These are phyloP conservation scores for Centropus bengalensis DNA, from an alignment of 2,113 vertebrate species.

Conservation along the genomic window DNA sequence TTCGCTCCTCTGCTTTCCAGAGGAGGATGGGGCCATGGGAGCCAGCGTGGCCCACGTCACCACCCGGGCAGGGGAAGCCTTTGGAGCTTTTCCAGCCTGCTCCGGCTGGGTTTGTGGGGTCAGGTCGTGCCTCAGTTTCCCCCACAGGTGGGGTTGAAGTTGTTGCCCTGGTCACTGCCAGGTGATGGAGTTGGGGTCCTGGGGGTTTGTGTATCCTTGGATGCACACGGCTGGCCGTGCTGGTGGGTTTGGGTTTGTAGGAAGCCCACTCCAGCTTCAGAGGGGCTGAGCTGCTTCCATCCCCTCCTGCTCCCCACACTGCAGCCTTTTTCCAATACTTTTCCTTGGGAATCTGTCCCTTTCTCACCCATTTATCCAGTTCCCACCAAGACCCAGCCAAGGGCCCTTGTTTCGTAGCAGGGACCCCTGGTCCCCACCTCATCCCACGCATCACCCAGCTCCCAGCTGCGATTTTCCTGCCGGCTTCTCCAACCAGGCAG, in stretches of 20 bases:
- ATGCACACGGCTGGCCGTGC: accelerated
- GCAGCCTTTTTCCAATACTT: accelerated
- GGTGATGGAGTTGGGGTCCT: background rate
- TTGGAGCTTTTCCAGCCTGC: accelerated
- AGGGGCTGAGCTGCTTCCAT: background rate
- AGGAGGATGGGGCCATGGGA: background rate
- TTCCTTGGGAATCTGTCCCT: background rate
- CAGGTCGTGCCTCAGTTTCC: background rate
- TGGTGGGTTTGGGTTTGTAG: background rate
- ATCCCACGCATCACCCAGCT: accelerated
- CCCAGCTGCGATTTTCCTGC: background rate
- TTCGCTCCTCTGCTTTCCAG: background rate
- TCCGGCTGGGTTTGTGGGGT: accelerated
- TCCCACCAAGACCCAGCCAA: background rate
- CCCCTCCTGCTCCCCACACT: accelerated
- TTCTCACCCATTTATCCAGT: accelerated
- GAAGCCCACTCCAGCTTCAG: accelerated
- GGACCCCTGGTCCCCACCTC: accelerated
- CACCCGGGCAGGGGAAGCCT: background rate
- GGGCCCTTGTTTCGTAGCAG: background rate
- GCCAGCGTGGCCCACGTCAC: background rate
- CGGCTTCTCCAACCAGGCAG: background rate
- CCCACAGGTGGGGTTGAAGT: background rate
- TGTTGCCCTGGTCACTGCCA: accelerated
- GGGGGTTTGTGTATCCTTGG: accelerated